Percentiles rank a stretch among this genome's conserved stretches.
These are phyloP conservation scores for Petaurus breviceps DNA, from an alignment of 2,113 vertebrate genomes.

Conservation along the genomic window DNA sequence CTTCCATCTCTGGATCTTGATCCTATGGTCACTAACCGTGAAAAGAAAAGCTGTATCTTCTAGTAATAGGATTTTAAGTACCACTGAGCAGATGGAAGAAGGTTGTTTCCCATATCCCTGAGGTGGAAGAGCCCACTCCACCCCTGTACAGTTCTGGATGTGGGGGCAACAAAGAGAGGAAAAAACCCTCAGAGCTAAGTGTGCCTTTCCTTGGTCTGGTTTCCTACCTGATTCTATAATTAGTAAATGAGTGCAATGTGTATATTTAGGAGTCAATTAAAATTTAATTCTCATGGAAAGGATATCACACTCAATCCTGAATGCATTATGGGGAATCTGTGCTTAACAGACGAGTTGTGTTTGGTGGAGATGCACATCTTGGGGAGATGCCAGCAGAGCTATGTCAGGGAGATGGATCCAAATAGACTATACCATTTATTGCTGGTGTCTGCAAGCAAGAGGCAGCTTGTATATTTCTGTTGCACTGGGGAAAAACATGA, in stretches of 20 bases:
- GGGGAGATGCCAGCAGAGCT: not conserved
- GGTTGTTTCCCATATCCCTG: not conserved
- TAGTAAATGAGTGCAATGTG: not conserved
- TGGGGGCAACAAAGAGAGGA: not conserved
- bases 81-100: not conserved
- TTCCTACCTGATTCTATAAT: not conserved
- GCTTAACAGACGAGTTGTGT: not conserved
- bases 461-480: not conserved
- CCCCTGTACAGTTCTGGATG: not conserved
- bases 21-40: not conserved
- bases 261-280: not conserved
- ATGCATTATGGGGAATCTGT: not conserved
- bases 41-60: not conserved
- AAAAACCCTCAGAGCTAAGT: not conserved
- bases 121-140: not conserved
- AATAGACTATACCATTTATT: not conserved
- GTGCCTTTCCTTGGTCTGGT: conserved; percentile 26
- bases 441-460: not conserved
- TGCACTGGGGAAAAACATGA: not conserved
- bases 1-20: not conserved
- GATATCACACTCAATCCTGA: not conserved
- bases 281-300: not conserved
- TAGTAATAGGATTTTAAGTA: not conserved
- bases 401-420: not conserved
- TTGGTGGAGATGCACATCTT: conserved; percentile 4